Base-by-base conservation (phyloP, 2,888 invertebrate genomes). In the Brachypterus glaber region DNA sequence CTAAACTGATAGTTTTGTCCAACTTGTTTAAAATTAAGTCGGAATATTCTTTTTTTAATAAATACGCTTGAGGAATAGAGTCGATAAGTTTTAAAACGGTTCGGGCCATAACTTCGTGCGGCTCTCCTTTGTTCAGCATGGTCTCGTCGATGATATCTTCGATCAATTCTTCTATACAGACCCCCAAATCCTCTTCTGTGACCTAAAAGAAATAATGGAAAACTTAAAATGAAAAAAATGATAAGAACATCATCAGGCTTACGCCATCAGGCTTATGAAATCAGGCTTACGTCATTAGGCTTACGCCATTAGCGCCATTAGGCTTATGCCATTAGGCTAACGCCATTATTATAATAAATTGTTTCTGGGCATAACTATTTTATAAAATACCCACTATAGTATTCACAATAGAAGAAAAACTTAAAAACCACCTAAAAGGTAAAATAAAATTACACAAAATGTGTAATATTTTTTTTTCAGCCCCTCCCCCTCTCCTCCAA, bases 81-180 rank as follows among this genome's bases (percentile, higher is more conserved):
- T 57, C 49, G 1, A 58, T 43, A 30, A 62, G 31, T 43, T 51
- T 53, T 24, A 50, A 44, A n/a, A 60, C 33, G 26, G 59, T 38
- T 27, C 38, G 43, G 4, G 49, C 41, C n/a, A 62, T 43, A 5
- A 57, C 46, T 29, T 53, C 49, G 12, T 55, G 46, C 1, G 57
- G 51, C 15, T 50, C 45, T 4, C 46, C 47, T 12, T 42, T 37
- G 7, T 18, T 44, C 27, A 42, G 18, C 3, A 53, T 13, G 15
- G 51, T 48, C 13, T 55, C 52, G 3, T 57, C 52, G 4, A 61
- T 37, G 13, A 56, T 51, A 27, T 57, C 54, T 13, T 56, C 50
- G 8, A 62, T 36, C 11, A 57, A 46, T 33, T 56, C 55, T 34
- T 36, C 38, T 1, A 49, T 44, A 30, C 47, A 54, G 17, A 37